phyloP scores from a whole-genome alignment of 1,140 invertebrate genomes.

The Papilio polyxenes region DNA sequence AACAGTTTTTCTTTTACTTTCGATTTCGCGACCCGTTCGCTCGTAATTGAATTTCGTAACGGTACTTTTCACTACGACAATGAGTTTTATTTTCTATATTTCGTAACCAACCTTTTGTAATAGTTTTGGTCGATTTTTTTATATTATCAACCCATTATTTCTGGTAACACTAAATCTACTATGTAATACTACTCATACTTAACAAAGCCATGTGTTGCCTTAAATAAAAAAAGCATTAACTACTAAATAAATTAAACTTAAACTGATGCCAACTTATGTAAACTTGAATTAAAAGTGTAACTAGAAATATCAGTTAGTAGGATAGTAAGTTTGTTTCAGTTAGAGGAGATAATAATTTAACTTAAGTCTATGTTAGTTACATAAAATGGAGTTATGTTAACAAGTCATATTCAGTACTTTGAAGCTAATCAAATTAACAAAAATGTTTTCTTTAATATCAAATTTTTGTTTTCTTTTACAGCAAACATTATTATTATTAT shows the following conservation, averaged over 20 bases:
- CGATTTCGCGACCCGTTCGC: neutral
- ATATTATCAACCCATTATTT: neutral
- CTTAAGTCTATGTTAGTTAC: slow-evolving; percentile 18
- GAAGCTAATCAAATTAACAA: neutral
- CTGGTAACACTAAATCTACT: slow-evolving; percentile 32
- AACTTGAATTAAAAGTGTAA: neutral
- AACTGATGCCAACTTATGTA: neutral
- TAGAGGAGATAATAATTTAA: neutral
- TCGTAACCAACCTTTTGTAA: neutral
- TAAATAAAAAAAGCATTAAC: neutral
- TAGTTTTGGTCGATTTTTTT: too few relatives aligned
- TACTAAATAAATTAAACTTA: neutral
- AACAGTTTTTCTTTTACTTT: slow-evolving; percentile 32
- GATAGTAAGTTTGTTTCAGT: neutral
- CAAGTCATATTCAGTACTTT: slow-evolving; percentile 16
- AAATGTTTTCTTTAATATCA: neutral
- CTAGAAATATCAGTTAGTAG: neutral
- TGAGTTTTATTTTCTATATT: neutral
- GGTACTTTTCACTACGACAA: neutral
- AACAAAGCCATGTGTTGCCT: slow-evolving; percentile 33
- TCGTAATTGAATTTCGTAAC: slow-evolving; percentile 19
- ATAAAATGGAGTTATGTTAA: neutral
- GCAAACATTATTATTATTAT: too few relatives aligned
- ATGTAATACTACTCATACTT: slow-evolving; percentile 22
- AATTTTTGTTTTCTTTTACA: neutral